These are phyloP conservation scores for Drosophila chauvacae DNA, from an alignment of 1,140 invertebrate species.

Conservation along the genomic window DNA sequence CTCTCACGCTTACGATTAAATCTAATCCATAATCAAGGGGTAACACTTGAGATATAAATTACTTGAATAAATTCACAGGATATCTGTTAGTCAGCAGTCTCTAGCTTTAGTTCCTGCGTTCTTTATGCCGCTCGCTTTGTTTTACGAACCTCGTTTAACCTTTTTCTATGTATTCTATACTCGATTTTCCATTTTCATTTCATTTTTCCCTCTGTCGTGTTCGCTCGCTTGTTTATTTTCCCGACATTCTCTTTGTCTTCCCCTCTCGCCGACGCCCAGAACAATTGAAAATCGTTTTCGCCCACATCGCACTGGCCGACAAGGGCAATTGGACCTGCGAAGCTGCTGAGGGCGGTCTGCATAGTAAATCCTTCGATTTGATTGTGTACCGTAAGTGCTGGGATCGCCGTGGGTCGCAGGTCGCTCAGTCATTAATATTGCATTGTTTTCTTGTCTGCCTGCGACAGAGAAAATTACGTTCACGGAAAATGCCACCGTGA, in stretches of 20 bases:
- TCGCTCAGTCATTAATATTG: slow-evolving; percentile 70
- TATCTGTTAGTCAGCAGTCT: neutral
- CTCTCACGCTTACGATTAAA: neutral
- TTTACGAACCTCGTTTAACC: slow-evolving; percentile 45
- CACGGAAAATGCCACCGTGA: slow-evolving; percentile 84
- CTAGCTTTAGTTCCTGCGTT: neutral
- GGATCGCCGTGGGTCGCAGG: slow-evolving; percentile 18
- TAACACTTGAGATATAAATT: accelerated
- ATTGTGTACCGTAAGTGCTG: slow-evolving; percentile 84
- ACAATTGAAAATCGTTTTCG: slow-evolving; percentile 84
- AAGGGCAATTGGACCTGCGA: slow-evolving; percentile 84
- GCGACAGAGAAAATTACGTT: slow-evolving; percentile 85
- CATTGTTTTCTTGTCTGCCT: slow-evolving; percentile 58
- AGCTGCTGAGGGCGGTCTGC: slow-evolving; percentile 61
- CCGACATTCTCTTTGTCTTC: neutral
- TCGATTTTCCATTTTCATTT: slow-evolving; percentile 45
- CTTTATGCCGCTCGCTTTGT: slow-evolving; percentile 35
- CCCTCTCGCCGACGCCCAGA: slow-evolving; percentile 37
- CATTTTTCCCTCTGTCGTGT: slow-evolving; percentile 23
- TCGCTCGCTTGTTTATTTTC: slow-evolving; percentile 35
- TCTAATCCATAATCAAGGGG: neutral
- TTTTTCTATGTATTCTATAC: slow-evolving; percentile 45
- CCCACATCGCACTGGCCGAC: slow-evolving; percentile 80
- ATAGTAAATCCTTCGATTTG: slow-evolving; percentile 83
- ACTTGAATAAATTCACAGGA: neutral